Percentiles rank a stretch among this genome's conserved stretches.
Conservation (phyloP, 2,888 invertebrate genomes). For the Aromia moschata region DNA sequence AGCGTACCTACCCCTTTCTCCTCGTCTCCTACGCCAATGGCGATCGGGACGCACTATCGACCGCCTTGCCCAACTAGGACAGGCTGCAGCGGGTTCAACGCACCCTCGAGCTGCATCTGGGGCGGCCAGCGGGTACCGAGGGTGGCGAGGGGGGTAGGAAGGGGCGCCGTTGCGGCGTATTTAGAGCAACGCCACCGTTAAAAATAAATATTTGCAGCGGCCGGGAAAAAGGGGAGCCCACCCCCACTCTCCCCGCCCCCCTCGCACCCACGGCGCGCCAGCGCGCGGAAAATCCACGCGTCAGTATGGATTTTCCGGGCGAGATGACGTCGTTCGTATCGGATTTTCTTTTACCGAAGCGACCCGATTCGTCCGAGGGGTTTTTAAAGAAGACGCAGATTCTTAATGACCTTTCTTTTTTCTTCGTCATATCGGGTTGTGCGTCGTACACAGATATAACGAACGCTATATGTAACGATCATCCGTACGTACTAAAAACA, state of each 20-base stretch:
- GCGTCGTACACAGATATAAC: too few relatives aligned
- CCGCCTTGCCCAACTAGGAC: constrained; percentile 41
- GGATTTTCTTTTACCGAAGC: too few relatives aligned
- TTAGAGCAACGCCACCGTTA: constrained; percentile 17
- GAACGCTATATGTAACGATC: too few relatives aligned
- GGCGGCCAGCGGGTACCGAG: constrained; percentile 17
- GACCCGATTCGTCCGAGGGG: too few relatives aligned
- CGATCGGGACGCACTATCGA: constrained; percentile 33
- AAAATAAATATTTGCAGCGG: constrained; percentile 11
- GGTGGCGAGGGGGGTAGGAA: constrained; percentile 14
- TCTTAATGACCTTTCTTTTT: too few relatives aligned
- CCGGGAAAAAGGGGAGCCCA: background rate
- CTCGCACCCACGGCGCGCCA: background rate
- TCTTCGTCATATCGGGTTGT: too few relatives aligned
- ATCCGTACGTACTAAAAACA: too few relatives aligned
- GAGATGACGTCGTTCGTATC: too few relatives aligned
- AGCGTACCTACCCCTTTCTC: too few relatives aligned
- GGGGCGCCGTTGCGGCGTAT: too few relatives aligned
- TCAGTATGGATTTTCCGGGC: background rate
- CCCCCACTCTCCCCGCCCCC: too few relatives aligned
- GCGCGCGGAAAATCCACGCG: background rate
- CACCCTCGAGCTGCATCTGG: constrained; percentile 40
- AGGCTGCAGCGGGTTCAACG: constrained; percentile 43
- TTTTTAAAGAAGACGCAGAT: too few relatives aligned
- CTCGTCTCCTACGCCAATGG: constrained; percentile 1